Evolutionary conservation across 1,140 invertebrate genomes (phyloP), one percentile per base, ranked within the genome.

Genomic region (Bicyclus anynana): DNA sequence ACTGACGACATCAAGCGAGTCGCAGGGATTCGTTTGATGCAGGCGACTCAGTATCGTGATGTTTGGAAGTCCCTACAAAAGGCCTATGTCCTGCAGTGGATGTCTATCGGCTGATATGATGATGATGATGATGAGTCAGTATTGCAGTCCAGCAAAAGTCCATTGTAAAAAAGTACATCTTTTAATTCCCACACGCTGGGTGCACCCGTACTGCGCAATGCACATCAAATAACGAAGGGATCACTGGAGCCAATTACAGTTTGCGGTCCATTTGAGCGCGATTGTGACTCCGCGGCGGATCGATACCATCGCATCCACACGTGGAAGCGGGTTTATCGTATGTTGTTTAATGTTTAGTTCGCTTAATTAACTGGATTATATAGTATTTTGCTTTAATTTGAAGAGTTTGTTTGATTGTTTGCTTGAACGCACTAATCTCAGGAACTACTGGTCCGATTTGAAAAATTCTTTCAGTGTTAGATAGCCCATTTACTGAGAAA

Each of bases 181-280:
- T 44, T 23, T 44, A n/a, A 44, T 44, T 44, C 20, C 16, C 14
- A 9, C 37, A 40, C 37, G 10, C 7, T 40, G 2, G 17, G 6
- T 44, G 20, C 20, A 6, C 21, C 42, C 14, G 5, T 44, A 21
- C 14, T 6, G 4, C 12, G 37, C 37, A 21, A 21, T n/a, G n/a
- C n/a, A n/a, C 20, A 21, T 44, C 42, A 23, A 44, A 44, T 16
- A 23, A 23, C 17, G 20, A 44, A 5, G 21, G 42, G 42, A 44
- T 23, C 42, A 44, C 42, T 21, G 42, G 13, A 44, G 12, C 42
- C 42, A 44, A 44, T 44, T 44, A 20, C 23, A 37, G 16, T 51
- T 29, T 35, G 48, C 33, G 48, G 33, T 37, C 48, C 29, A 51
- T 35, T 51, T 51, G 29, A 37, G 16, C 26, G 3, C 29, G 29